Conservation (phyloP, 2,888 invertebrate genomes). For the Stenolophus ochropezus region DNA sequence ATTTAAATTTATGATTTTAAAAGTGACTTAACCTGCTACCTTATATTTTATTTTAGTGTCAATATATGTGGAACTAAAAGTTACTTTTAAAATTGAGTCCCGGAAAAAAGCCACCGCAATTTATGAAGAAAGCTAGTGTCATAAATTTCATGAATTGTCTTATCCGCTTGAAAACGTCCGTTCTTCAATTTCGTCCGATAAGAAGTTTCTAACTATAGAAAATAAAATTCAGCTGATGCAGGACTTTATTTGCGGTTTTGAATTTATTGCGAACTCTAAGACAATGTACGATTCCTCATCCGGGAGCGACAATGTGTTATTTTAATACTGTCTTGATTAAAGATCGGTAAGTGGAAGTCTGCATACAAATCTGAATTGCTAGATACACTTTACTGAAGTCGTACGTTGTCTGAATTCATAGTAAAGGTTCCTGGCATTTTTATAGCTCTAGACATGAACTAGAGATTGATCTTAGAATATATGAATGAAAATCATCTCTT, state of each 20-base stretch:
- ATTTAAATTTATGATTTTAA: too few species aligned
- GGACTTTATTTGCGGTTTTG: constrained; percentile 31
- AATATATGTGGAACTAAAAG: neutral
- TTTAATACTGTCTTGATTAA: neutral
- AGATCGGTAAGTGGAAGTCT: neutral
- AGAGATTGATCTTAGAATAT: constrained; percentile 6
- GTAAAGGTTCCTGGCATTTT: constrained; percentile 2
- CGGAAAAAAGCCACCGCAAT: constrained; percentile 13
- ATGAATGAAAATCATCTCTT: constrained; percentile 1
- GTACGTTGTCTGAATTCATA: neutral
- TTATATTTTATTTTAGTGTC: neutral
- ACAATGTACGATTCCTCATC: neutral
- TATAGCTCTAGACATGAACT: neutral
- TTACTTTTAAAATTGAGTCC: neutral
- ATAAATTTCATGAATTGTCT: constrained; percentile 51
- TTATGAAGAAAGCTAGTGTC: constrained; percentile 38
- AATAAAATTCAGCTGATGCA: constrained; percentile 45
- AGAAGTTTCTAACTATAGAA: constrained; percentile 42
- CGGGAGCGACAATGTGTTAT: neutral
- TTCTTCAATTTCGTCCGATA: constrained; percentile 47
- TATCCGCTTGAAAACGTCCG: constrained; percentile 31
- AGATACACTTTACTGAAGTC: neutral
- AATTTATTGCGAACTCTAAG: constrained; percentile 5
- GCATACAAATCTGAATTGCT: neutral
- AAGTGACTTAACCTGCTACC: neutral